Percentiles rank a stretch among this genome's conserved stretches.
Conservation (phyloP, 2,113 vertebrate species). For the Pterocles gutturalis region DNA sequence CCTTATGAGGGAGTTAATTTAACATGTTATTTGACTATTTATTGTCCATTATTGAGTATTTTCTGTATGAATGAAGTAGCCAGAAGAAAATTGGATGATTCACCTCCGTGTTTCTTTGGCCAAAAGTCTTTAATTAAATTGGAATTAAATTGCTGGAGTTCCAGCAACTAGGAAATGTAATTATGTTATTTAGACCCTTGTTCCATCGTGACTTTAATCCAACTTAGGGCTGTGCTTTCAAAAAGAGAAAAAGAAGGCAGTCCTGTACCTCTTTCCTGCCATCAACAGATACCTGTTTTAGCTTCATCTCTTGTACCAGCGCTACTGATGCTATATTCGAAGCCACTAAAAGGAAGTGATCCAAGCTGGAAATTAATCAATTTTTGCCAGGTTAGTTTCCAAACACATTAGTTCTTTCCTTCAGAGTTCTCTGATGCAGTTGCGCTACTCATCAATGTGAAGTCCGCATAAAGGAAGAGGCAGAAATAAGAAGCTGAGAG, state of each 20-base stretch:
- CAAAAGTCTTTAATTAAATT: constrained; percentile 57
- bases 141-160: constrained; percentile 50
- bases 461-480: background rate
- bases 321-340: accelerated
- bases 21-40: background rate
- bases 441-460: background rate
- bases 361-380: background rate
- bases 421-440: background rate
- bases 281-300: background rate
- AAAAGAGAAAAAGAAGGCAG: background rate
- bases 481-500: background rate
- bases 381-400: background rate
- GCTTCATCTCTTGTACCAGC: background rate
- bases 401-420: background rate
- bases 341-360: background rate
- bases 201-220: background rate
- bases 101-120: background rate
- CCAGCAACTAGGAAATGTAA: constrained; percentile 24
- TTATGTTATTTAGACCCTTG: constrained; percentile 13
- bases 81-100: constrained; percentile 56
- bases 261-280: background rate
- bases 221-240: background rate
- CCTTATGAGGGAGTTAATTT: background rate
- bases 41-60: background rate
- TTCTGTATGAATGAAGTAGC: constrained; percentile 23